Conservation (phyloP, 2,113 vertebrate genomes). For the Otis tarda region DNA sequence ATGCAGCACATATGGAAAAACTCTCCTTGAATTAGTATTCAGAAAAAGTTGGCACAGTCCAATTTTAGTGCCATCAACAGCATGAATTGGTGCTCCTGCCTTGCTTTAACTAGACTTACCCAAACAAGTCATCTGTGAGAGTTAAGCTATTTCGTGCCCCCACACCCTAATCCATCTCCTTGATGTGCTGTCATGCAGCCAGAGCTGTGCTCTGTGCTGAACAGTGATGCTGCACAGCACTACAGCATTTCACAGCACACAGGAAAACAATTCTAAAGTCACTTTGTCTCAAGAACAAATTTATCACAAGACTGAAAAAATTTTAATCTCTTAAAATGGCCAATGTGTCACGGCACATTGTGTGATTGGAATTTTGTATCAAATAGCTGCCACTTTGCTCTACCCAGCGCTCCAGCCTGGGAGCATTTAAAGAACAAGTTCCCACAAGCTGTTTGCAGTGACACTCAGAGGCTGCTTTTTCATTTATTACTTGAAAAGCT, state of each 20-base stretch:
- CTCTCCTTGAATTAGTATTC: neutral
- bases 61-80: neutral
- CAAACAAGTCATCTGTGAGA: neutral
- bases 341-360: neutral
- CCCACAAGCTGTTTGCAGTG: neutral
- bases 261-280: neutral
- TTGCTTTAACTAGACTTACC: neutral
- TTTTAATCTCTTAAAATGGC: conserved; percentile 38
- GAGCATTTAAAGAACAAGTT: neutral
- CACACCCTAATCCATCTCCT: neutral
- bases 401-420: neutral
- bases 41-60: neutral
- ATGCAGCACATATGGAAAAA: neutral
- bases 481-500: neutral
- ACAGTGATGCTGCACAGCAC: neutral
- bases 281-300: conserved; percentile 13
- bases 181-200: neutral
- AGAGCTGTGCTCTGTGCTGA: neutral
- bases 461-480: neutral
- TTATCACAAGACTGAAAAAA: conserved; percentile 44
- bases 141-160: neutral
- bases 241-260: neutral
- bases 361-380: neutral
- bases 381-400: neutral
- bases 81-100: neutral